Conservation (phyloP, 2,888 invertebrate species). For the Morinoia aosen region DNA sequence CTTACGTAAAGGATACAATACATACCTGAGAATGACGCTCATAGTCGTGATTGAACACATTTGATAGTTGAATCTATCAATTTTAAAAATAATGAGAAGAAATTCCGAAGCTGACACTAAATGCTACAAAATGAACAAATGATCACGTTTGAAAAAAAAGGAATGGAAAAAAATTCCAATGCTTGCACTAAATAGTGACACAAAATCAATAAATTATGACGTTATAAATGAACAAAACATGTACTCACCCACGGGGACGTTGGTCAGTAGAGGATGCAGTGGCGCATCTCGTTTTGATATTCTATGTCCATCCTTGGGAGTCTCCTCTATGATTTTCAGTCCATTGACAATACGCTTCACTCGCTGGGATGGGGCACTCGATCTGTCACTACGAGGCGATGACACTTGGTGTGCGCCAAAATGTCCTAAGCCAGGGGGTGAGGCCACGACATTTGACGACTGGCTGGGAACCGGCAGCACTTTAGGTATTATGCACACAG, state of each 20-base stretch:
- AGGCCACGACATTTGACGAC: not conserved
- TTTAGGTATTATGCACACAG: not conserved
- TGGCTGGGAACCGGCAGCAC: not conserved
- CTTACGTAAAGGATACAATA: no score
- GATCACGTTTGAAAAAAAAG: not conserved
- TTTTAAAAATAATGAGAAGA: not conserved
- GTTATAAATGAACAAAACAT: not conserved
- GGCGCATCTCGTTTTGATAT: not conserved
- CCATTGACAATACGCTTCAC: not conserved
- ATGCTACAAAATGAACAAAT: not conserved
- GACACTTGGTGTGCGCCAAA: not conserved
- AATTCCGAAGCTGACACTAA: not conserved
- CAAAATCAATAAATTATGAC: not conserved
- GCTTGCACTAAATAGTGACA: not conserved
- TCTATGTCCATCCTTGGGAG: not conserved
- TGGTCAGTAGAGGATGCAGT: not conserved
- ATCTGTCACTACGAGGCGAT: not conserved
- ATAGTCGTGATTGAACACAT: no score
- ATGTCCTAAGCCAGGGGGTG: not conserved
- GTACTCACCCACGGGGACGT: not conserved
- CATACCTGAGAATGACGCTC: no score
- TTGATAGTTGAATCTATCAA: not conserved
- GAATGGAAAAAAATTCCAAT: not conserved
- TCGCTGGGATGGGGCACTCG: not conserved
- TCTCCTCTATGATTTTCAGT: not conserved